Conservation (phyloP, 2,888 invertebrate genomes). For the Megastigmus dorsalis region DNA sequence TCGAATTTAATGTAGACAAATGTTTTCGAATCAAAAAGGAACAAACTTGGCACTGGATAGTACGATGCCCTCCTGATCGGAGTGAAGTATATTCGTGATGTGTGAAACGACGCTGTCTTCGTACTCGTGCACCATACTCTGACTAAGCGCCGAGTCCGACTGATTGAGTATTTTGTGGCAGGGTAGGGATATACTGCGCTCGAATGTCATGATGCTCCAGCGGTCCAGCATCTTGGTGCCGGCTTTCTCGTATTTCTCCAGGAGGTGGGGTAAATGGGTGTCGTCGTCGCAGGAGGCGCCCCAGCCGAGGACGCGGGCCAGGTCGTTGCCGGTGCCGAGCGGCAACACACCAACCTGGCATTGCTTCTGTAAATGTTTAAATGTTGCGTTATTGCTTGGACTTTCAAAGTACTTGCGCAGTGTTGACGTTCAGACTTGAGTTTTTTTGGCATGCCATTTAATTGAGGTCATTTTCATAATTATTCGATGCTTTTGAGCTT, state of each 20-base stretch:
- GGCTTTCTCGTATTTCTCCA: constrained; percentile 97
- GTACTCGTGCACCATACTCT: constrained; percentile 80
- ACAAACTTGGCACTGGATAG: constrained; percentile 83
- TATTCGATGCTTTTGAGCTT: too few species aligned
- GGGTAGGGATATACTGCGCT: constrained; percentile 82
- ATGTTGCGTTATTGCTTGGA: too few species aligned
- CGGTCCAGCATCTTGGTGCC: constrained; percentile 98
- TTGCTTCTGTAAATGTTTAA: constrained; percentile 80
- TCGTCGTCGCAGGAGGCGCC: constrained; percentile 97
- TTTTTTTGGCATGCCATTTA: too few species aligned
- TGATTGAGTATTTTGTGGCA: constrained; percentile 75
- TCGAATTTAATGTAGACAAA: not conserved
- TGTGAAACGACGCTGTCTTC: constrained; percentile 87
- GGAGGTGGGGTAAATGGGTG: constrained; percentile 90
- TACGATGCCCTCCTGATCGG: constrained; percentile 84
- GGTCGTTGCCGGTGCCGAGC: constrained; percentile 96
- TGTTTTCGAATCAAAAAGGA: not conserved
- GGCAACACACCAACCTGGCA: constrained; percentile 97
- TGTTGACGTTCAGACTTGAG: too few species aligned
- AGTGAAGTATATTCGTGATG: constrained; percentile 89
- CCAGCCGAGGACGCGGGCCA: constrained; percentile 97
- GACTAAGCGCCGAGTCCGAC: constrained; percentile 77
- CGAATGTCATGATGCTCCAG: constrained; percentile 97
- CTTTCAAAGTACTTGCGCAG: too few species aligned
- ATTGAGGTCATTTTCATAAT: too few species aligned